Evolutionary conservation across 2,888 invertebrate genomes (phyloP).

Genomic region (Xylota sylvarum): DNA sequence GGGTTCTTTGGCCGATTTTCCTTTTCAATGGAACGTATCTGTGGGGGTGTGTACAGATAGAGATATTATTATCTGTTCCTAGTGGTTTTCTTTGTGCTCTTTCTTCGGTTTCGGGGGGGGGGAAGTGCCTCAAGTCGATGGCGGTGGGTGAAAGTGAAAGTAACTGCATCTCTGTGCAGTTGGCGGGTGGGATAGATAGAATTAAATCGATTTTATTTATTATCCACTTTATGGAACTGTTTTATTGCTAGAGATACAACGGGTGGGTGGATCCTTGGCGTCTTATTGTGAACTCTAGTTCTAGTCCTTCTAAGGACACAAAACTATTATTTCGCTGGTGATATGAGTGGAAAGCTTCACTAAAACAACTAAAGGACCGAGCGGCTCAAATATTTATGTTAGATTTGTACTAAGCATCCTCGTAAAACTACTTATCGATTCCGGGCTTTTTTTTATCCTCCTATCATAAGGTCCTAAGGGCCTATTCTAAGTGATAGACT

Average conservation of each 20-base stretch:
- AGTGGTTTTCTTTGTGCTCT: constrained; percentile 41
- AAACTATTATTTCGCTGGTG: too few relatives aligned
- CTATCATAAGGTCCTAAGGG: too few relatives aligned
- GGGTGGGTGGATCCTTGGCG: constrained; percentile 27
- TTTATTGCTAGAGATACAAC: constrained; percentile 45
- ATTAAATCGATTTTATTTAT: constrained; percentile 48
- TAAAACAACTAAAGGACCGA: too few relatives aligned
- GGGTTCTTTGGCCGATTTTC: constrained; percentile 32
- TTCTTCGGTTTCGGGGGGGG: constrained; percentile 19
- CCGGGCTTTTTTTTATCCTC: too few relatives aligned
- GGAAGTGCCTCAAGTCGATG: constrained; percentile 28
- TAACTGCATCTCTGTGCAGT: constrained; percentile 14
- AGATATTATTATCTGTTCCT: constrained; percentile 53
- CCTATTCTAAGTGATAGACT: too few relatives aligned
- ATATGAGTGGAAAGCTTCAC: too few relatives aligned
- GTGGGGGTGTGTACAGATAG: not conserved
- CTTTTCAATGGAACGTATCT: constrained; percentile 19
- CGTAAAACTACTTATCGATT: too few relatives aligned
- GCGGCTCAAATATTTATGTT: too few relatives aligned
- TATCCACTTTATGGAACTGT: constrained; percentile 37
- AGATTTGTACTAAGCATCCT: too few relatives aligned
- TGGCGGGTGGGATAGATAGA: not conserved
- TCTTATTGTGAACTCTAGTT: not conserved
- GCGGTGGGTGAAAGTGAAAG: constrained; percentile 54
- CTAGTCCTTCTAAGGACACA: too few relatives aligned